A percentile compares a stretch with the other conserved stretches of the same genome.
phyloP scores from a whole-genome alignment of 2,797 vertebrate species.

The Fringilla coelebs region DNA sequence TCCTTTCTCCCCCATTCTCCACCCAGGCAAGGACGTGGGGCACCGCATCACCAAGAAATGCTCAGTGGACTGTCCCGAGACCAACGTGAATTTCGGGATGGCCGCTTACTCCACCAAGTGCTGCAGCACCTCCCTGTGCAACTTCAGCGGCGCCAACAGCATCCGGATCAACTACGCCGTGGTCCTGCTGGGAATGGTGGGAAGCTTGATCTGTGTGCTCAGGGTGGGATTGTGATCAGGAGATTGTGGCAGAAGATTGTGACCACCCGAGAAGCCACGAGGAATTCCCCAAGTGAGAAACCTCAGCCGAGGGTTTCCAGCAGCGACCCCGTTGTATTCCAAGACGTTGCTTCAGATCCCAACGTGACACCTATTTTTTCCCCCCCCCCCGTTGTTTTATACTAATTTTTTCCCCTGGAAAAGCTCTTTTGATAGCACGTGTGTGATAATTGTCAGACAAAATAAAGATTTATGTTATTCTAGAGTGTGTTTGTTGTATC shows the following conservation, averaged over 20 bases:
- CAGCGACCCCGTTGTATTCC: neutral
- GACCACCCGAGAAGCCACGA: neutral
- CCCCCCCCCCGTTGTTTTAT: neutral
- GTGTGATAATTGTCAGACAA: neutral
- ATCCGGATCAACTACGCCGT: neutral
- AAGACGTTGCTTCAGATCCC: neutral
- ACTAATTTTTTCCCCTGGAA: neutral
- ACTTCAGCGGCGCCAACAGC: constrained; percentile 50
- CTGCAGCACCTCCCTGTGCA: constrained; percentile 39
- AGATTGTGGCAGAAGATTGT: neutral
- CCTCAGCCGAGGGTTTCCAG: neutral
- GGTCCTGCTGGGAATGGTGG: neutral
- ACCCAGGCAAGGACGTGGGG: neutral
- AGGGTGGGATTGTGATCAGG: constrained; percentile 38
- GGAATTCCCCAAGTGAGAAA: neutral
- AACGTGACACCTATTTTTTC: fast-evolving
- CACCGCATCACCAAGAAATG: constrained; percentile 62
- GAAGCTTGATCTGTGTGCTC: constrained; percentile 3
- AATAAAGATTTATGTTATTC: constrained; percentile 58
- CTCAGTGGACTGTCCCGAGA: neutral
- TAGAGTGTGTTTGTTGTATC: neutral
- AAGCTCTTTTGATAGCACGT: constrained; percentile 18
- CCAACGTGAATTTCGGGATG: neutral
- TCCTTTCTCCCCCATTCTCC: neutral
- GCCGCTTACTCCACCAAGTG: constrained; percentile 30